Evolutionary conservation across 2,888 invertebrate genomes (phyloP).

Genomic region (Ochropacha duplaris): DNA sequence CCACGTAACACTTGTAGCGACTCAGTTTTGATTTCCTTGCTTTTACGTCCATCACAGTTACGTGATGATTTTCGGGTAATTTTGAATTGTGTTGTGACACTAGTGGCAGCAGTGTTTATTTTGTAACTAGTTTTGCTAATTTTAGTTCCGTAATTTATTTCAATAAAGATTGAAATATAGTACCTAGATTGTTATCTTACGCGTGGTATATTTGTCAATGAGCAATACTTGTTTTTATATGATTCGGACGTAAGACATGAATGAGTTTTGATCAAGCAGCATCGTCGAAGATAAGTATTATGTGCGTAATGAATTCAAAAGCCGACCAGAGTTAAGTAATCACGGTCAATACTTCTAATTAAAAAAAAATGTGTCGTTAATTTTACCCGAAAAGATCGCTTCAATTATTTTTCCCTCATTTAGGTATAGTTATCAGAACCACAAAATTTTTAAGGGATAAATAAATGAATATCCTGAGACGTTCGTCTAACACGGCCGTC

Average conservation of each 20-base stretch:
- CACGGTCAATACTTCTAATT: not conserved
- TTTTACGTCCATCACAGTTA: conserved; percentile 75
- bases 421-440: too few species aligned
- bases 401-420: too few species aligned
- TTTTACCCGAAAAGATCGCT: not conserved
- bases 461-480: too few species aligned
- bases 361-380: not conserved
- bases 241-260: not conserved
- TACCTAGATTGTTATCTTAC: not conserved
- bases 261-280: not conserved
- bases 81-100: conserved; percentile 49
- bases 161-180: not conserved
- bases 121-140: conserved; percentile 19
- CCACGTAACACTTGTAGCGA: conserved; percentile 74
- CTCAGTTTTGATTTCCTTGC: conserved; percentile 81
- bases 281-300: not conserved
- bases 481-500: too few species aligned
- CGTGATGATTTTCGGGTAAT: conserved; percentile 67
- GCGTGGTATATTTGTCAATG: not conserved
- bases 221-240: not conserved
- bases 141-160: conserved; percentile 13
- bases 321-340: not conserved
- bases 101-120: conserved; percentile 30
- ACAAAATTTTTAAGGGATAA: too few species aligned
- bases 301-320: not conserved